Evolutionary conservation across 2,113 vertebrate genomes (phyloP).

Genomic region (Hippocampus mohnikei): DNA sequence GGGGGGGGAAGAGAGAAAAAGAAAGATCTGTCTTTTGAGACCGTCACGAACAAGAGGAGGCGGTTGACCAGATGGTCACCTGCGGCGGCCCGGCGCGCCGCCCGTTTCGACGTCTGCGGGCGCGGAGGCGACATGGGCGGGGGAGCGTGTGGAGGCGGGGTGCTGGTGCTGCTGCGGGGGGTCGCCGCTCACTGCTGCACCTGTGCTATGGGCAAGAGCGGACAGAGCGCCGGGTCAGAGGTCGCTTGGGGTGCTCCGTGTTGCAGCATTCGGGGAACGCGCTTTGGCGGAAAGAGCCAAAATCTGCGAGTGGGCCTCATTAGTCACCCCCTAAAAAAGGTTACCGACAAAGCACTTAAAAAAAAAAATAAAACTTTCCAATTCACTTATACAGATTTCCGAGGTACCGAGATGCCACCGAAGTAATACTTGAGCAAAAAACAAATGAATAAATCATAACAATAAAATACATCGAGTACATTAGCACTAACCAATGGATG

Average conservation of each 20-base stretch:
- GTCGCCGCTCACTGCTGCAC: conserved; percentile 91
- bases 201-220: conserved; percentile 91
- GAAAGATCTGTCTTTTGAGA: not conserved
- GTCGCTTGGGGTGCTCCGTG: not conserved
- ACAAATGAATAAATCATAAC: accelerated
- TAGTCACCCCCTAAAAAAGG: no score
- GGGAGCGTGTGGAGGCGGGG: conserved; percentile 70
- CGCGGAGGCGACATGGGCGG: conserved; percentile 81
- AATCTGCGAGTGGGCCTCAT: no score
- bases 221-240: conserved; percentile 9
- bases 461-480: not conserved
- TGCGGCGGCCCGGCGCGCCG: conserved; percentile 83
- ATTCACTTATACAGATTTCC: not conserved
- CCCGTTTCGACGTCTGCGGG: conserved; percentile 84
- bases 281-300: not conserved
- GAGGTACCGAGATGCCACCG: not conserved
- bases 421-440: not conserved
- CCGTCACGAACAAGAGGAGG: conserved; percentile 15
- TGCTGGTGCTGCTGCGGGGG: conserved; percentile 69
- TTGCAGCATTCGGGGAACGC: no score
- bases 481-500: conserved; percentile 92
- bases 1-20: not conserved
- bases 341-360: no score
- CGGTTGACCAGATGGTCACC: conserved; percentile 80
- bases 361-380: no score